Conservation (phyloP, 2,797 vertebrate species). For the Numenius phaeopus region DNA sequence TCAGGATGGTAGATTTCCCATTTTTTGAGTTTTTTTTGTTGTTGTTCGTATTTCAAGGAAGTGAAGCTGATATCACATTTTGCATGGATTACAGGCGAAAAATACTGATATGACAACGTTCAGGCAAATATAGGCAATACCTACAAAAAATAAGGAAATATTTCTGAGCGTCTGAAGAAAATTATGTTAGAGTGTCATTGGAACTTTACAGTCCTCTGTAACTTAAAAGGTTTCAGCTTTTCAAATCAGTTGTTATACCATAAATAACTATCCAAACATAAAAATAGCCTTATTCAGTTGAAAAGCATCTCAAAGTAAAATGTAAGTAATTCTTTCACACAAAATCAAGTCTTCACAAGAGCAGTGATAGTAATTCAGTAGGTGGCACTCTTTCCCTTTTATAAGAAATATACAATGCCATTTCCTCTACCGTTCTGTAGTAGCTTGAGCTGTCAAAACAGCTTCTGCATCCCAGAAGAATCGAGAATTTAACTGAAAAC, state of each 20-base stretch:
- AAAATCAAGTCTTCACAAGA: not conserved
- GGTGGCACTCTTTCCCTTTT: conserved; percentile 57
- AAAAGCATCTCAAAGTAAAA: not conserved
- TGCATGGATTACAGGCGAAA: not conserved
- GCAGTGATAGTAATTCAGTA: not conserved
- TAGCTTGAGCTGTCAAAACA: not conserved
- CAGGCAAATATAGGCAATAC: not conserved
- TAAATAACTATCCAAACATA: not conserved
- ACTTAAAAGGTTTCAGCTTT: not conserved
- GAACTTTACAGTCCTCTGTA: not conserved
- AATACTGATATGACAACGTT: not conserved
- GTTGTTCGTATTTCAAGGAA: not conserved
- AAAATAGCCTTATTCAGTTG: not conserved
- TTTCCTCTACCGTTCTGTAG: not conserved
- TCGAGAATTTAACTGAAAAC: not conserved
- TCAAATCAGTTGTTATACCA: not conserved
- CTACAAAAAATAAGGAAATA: not conserved
- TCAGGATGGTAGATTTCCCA: not conserved
- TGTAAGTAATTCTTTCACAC: not conserved
- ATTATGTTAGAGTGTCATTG: not conserved
- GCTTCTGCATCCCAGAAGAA: not conserved
- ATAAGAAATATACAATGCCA: not conserved
- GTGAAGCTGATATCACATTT: not conserved
- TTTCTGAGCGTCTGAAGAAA: not conserved
- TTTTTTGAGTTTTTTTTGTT: not conserved